Conservation (phyloP, 2,888 invertebrate genomes). For the Adineta ricciae region DNA sequence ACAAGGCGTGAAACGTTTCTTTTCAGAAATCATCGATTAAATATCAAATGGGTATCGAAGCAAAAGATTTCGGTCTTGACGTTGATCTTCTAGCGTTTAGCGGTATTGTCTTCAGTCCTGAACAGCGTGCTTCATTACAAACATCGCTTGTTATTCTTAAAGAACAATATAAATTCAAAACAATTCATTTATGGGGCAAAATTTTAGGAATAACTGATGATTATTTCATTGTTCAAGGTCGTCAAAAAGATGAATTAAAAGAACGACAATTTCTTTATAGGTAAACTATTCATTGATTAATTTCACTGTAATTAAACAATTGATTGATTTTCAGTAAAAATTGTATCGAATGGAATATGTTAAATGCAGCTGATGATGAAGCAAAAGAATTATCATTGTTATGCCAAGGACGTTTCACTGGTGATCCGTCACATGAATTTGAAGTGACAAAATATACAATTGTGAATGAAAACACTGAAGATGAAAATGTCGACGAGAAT, state of each 20-base stretch:
- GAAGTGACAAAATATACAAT: constrained; percentile 44
- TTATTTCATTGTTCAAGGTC: constrained; percentile 74
- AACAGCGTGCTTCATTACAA: constrained; percentile 61
- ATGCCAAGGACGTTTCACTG: constrained; percentile 48
- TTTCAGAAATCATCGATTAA: neutral
- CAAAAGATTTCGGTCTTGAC: constrained; percentile 30
- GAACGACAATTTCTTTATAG: constrained; percentile 69
- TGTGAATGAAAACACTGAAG: constrained; percentile 42
- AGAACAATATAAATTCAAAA: constrained; percentile 70
- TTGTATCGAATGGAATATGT: constrained; percentile 48
- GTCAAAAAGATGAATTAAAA: constrained; percentile 62
- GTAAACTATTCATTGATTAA: constrained; percentile 41
- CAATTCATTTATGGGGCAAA: constrained; percentile 75
- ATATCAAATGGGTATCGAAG: constrained; percentile 30
- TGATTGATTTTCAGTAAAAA: constrained; percentile 43
- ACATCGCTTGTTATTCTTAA: constrained; percentile 69
- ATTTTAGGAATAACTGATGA: constrained; percentile 66
- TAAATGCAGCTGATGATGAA: constrained; percentile 45
- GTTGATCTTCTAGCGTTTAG: constrained; percentile 26
- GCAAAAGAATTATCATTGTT: constrained; percentile 43
- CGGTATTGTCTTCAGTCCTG: constrained; percentile 42
- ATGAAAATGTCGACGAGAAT: constrained; percentile 45
- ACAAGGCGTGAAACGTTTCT: neutral
- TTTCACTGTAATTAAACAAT: too few species aligned
- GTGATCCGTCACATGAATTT: constrained; percentile 50